phyloP scores from a whole-genome alignment of 2,888 invertebrate species.

The Caenorhabditis sp. region DNA sequence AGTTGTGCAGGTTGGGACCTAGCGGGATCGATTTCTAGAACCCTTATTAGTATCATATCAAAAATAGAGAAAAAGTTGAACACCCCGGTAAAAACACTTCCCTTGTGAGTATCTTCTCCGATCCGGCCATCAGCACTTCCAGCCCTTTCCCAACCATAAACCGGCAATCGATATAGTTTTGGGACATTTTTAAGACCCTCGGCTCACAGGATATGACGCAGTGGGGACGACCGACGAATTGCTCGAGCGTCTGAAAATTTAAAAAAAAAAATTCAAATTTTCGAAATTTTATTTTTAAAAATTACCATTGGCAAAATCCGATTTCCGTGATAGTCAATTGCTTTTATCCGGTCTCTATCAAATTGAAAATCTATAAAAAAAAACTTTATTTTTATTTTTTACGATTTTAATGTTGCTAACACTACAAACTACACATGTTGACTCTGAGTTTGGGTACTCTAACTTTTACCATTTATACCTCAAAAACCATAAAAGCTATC shows the following conservation, averaged over 20 bases:
- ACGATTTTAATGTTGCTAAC: background rate
- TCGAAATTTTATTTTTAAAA: no score
- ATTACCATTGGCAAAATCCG: constrained; percentile 13
- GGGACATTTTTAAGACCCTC: constrained; percentile 2
- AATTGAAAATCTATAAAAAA: constrained; percentile 40
- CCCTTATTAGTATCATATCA: no score
- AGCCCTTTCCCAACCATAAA: constrained; percentile 22
- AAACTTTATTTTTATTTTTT: background rate
- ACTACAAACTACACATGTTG: background rate
- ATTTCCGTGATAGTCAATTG: background rate
- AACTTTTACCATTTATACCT: background rate
- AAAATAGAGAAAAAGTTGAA: no score
- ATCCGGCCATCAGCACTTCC: no score
- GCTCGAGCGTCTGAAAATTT: constrained; percentile 33
- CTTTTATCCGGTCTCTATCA: constrained; percentile 23
- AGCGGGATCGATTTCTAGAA: no score
- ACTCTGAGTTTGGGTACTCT: background rate
- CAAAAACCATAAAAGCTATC: no score
- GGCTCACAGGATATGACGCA: constrained; percentile 27
- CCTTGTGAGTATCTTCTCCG: constrained; percentile 23
- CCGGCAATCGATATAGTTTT: constrained; percentile 22
- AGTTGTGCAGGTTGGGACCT: no score
- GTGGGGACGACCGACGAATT: constrained; percentile 30
- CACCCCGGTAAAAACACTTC: no score
- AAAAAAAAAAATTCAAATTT: background rate